phyloP scores from a whole-genome alignment of 2,888 invertebrate species.

The Yponomeuta evonymella region DNA sequence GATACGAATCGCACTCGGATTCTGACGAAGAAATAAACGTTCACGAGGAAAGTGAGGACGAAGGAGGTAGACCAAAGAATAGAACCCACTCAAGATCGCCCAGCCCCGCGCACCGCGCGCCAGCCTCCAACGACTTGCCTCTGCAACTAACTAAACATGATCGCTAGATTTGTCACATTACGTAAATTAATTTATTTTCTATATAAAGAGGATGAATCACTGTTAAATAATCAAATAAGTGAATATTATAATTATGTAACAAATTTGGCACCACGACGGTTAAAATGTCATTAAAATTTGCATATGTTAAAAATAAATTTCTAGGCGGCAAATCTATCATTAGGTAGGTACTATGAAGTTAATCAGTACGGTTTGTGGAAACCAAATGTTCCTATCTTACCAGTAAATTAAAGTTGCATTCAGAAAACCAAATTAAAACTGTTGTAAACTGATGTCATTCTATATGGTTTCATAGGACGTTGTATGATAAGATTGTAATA shows the following conservation, averaged over 20 bases:
- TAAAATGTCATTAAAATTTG: neutral
- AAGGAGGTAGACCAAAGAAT: conserved; percentile 63
- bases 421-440: neutral
- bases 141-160: conserved; percentile 84
- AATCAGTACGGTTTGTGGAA: neutral
- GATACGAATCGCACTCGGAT: conserved; percentile 74
- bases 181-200: conserved; percentile 3
- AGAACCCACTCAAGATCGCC: conserved; percentile 64
- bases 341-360: neutral
- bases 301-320: too few species aligned
- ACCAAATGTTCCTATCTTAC: neutral
- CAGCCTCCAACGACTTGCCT: conserved; percentile 72
- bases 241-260: neutral
- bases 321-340: too few species aligned
- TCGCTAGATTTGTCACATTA: conserved; percentile 56
- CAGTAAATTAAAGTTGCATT: neutral
- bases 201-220: neutral
- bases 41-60: conserved; percentile 84
- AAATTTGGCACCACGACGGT: neutral
- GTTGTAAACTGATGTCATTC: neutral
- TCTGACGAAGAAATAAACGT: conserved; percentile 91
- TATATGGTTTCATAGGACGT: neutral
- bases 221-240: neutral
- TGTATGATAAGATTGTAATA: neutral
- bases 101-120: conserved; percentile 51